Percentiles rank a stretch among this genome's conserved stretches.
phyloP scores from a whole-genome alignment of 1,140 invertebrate species.

The Mylabris phalerata region DNA sequence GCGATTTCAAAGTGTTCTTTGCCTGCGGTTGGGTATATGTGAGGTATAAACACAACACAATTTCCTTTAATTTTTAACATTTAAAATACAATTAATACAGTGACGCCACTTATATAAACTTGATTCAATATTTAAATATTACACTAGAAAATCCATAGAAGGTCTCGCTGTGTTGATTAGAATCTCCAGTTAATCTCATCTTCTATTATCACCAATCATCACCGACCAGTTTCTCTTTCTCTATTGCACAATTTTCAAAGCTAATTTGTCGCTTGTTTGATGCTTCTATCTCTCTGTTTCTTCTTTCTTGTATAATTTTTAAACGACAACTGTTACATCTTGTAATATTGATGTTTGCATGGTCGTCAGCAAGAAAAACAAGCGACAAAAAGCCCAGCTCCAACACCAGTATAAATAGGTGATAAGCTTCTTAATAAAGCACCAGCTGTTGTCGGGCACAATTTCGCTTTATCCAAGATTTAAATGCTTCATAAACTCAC shows the following conservation, averaged over 20 bases:
- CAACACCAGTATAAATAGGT: slow-evolving; percentile 26
- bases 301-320: too few species aligned
- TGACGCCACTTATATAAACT: too few species aligned
- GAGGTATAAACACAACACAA: slow-evolving; percentile 48
- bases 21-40: slow-evolving; percentile 72
- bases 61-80: slow-evolving; percentile 38
- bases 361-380: slow-evolving; percentile 1
- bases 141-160: too few species aligned
- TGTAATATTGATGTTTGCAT: too few species aligned
- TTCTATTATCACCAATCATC: slow-evolving; percentile 20
- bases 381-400: slow-evolving; percentile 15
- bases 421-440: slow-evolving; percentile 25
- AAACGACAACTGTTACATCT: too few species aligned
- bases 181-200: background rate
- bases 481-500: slow-evolving; percentile 17
- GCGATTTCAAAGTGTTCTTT: slow-evolving; percentile 70
- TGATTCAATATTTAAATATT: too few species aligned
- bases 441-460: slow-evolving; percentile 28
- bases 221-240: slow-evolving; percentile 16
- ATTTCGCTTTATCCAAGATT: slow-evolving; percentile 26
- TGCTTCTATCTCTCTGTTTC: background rate
- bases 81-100: too few species aligned
- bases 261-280: background rate
- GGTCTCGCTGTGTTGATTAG: too few species aligned
- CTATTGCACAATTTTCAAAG: slow-evolving; percentile 16